Conservation (phyloP, 2,888 invertebrate genomes). For the Stenoptilia bipunctidactyla region DNA sequence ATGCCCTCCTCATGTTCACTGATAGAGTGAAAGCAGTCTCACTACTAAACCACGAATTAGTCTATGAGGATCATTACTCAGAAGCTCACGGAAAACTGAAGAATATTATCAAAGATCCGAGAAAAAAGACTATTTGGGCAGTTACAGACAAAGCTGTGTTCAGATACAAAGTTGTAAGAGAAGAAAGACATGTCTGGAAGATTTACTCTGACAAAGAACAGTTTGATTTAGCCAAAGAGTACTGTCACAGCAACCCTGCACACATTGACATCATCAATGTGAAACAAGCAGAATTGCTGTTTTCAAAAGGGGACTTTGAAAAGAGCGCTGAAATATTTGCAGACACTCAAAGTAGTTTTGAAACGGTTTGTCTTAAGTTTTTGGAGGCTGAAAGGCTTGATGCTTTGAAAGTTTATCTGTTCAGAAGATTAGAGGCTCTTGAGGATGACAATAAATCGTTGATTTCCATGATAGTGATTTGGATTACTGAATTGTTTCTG, state of each 20-base stretch:
- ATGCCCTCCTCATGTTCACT: slow-evolving; percentile 85
- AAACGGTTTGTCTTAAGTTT: slow-evolving; percentile 94
- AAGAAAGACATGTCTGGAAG: slow-evolving; percentile 90
- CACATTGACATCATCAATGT: slow-evolving; percentile 87
- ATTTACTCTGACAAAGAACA: slow-evolving; percentile 88
- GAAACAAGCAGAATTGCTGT: slow-evolving; percentile 89
- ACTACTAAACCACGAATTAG: slow-evolving; percentile 84
- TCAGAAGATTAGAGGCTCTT: slow-evolving; percentile 82
- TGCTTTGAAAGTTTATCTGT: slow-evolving; percentile 90
- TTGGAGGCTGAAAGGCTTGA: slow-evolving; percentile 84
- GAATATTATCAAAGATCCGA: slow-evolving; percentile 84
- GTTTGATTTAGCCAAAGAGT: slow-evolving; percentile 88
- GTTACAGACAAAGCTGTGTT: slow-evolving; percentile 88
- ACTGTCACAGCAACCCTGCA: slow-evolving; percentile 84
- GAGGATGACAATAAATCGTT: slow-evolving; percentile 85
- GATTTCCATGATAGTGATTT: slow-evolving; percentile 92
- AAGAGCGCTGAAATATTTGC: slow-evolving; percentile 91
- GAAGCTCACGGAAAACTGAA: slow-evolving; percentile 85
- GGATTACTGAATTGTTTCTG: slow-evolving; percentile 94
- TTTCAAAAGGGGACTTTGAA: slow-evolving; percentile 81
- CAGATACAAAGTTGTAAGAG: slow-evolving; percentile 85
- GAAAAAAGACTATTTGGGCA: slow-evolving; percentile 86
- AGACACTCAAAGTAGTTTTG: slow-evolving; percentile 92
- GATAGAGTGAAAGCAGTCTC: slow-evolving; percentile 89
- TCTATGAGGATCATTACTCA: slow-evolving; percentile 87